Evolutionary conservation across 2,113 vertebrate genomes (phyloP), one percentile per base, ranked within the genome.

Genomic region (Phyllostomus discolor): DNA sequence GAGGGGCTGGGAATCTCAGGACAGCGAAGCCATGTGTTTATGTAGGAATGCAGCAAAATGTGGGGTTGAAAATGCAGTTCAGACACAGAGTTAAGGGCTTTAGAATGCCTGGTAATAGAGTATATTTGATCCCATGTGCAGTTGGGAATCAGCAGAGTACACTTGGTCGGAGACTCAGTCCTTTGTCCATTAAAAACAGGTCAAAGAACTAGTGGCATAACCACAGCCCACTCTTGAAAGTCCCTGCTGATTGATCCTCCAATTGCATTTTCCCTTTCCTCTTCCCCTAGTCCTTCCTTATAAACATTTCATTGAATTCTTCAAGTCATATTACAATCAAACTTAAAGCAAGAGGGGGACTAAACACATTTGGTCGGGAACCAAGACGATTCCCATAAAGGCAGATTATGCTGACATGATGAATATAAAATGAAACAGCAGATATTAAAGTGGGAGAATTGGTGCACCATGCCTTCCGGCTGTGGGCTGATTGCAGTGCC

Each of bases 341-440:
- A 98, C 98, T 97, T 97, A 97, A 98, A 98, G 98, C 98, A 98
- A 98, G 97, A 98, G 96, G 94, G 94, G 98, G 95, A 97, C 98
- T 98, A 98, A 98, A 98, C 69, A 72, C 98, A 98, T 98, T 98
- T 98, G 98, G 98, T 98, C 90, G 89, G 97, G 97, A 98, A 98
- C 98, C 98, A 98, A 98, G 98, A 98, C 7, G 70, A 98, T 98
- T 98, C 98, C 98, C 98, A 98, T 98, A 98, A 99, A 99, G 98
- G 98, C 98, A 98, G 98, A 98, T 98, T 98, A 98, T 94, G 98
- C 98, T 98, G 98, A 98, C 98, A 98, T 97, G 98, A 98, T 98
- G 98, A 98, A 98, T 98, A 98, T 98, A 97, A 98, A 98, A 98
- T 97, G 98, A 98, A 98, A 98, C 98, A 98, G 98, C 97, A 96